These are phyloP conservation scores for Cordilura impudica DNA, from an alignment of 2,888 invertebrate genomes.

Conservation along the genomic window DNA sequence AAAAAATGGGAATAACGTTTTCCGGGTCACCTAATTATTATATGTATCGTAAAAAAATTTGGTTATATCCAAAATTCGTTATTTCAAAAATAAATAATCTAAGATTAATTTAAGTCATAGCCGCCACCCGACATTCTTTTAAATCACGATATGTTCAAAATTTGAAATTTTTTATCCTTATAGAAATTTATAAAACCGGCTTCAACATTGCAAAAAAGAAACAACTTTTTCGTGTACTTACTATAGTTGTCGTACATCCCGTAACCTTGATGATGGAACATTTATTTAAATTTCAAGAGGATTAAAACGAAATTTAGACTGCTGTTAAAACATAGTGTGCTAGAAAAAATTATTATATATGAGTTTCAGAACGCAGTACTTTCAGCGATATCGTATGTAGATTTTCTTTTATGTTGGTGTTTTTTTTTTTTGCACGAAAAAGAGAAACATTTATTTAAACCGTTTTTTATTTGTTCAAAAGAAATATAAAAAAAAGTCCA, in stretches of 20 bases:
- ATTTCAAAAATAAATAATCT: no score
- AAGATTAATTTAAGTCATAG: no score
- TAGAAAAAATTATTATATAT: conserved; percentile 25
- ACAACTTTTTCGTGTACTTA: background rate
- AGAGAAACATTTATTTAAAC: conserved; percentile 55
- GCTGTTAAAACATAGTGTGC: conserved; percentile 45
- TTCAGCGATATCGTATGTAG: background rate
- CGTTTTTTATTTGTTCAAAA: conserved; percentile 33
- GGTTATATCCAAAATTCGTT: no score
- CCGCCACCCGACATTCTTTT: no score
- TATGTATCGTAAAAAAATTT: no score
- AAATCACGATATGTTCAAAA: no score
- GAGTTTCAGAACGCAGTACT: conserved; percentile 23
- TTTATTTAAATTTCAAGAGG: conserved; percentile 64
- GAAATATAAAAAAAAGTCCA: conserved; percentile 34
- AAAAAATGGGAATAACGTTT: no score
- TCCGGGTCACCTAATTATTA: no score
- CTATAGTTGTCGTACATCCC: background rate
- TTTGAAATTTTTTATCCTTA: no score
- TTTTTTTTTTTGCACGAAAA: conserved; percentile 4
- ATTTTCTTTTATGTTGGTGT: background rate
- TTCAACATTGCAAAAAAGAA: background rate
- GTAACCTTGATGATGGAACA: conserved; percentile 56
- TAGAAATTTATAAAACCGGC: no score
- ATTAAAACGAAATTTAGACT: conserved; percentile 59